phyloP scores from a whole-genome alignment of 2,797 vertebrate species.

The Aselliscus stoliczkanus region DNA sequence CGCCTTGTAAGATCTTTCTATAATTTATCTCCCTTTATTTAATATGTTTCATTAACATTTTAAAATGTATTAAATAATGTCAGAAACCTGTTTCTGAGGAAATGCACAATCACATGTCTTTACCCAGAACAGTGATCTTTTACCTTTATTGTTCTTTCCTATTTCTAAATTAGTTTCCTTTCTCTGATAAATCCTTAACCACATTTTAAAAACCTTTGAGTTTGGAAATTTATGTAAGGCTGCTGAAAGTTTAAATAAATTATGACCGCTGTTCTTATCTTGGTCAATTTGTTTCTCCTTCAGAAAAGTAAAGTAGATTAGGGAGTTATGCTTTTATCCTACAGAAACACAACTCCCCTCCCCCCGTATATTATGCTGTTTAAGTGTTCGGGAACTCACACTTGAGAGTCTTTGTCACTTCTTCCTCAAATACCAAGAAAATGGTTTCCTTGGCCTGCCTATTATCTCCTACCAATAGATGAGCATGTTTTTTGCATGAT shows the following conservation, averaged over 20 bases:
- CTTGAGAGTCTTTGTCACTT: neutral
- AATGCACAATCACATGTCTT: neutral
- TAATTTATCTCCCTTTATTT: neutral
- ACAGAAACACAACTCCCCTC: neutral
- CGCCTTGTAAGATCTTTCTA: neutral
- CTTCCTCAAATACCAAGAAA: neutral
- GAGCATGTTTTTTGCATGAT: neutral
- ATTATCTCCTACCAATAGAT: neutral
- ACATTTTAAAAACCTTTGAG: neutral
- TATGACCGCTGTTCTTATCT: neutral
- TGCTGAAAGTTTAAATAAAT: slow-evolving; percentile 42
- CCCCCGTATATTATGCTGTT: neutral
- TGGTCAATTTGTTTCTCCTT: slow-evolving; percentile 6
- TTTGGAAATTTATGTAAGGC: neutral
- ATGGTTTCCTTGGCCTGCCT: neutral
- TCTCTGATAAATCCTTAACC: neutral
- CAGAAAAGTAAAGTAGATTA: slow-evolving; percentile 14
- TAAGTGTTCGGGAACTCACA: neutral
- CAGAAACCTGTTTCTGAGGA: neutral
- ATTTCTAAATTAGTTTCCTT: neutral
- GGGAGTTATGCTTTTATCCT: neutral
- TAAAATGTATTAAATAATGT: neutral
- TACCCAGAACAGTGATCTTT: neutral
- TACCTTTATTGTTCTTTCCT: neutral
- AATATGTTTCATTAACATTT: neutral